Evolutionary conservation across 2,113 vertebrate species (phyloP).

Genomic region (Anhinga anhinga): DNA sequence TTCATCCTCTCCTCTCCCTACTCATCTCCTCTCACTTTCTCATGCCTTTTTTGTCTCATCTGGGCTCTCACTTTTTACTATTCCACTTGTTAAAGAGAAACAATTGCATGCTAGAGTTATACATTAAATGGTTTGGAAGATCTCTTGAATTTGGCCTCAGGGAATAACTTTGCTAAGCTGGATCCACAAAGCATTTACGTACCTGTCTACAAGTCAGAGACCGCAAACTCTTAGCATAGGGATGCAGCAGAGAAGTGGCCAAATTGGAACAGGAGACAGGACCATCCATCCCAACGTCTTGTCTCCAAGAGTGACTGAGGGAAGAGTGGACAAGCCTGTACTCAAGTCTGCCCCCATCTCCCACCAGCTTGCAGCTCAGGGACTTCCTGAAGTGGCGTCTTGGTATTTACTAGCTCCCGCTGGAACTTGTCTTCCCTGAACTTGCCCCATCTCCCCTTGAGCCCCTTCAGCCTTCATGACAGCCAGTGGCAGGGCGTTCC

Average conservation of each 20-base stretch:
- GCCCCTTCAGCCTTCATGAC: not conserved
- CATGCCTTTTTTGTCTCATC: not conserved
- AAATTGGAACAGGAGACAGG: not conserved
- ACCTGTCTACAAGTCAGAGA: not conserved
- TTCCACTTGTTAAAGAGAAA: not conserved
- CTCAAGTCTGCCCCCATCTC: not conserved
- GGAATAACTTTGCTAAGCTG: not conserved
- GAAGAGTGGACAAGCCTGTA: not conserved
- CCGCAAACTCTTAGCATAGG: not conserved
- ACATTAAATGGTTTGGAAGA: not conserved
- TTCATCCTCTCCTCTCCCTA: not conserved
- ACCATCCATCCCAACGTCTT: not conserved
- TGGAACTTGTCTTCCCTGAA: not conserved
- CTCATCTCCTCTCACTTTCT: not conserved
- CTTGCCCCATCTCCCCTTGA: not conserved
- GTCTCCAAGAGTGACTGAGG: not conserved
- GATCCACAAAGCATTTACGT: not conserved
- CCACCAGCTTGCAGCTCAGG: not conserved
- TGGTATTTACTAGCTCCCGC: not conserved
- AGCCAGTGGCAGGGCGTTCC: accelerated
- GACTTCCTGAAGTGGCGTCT: not conserved
- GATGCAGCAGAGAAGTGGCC: not conserved
- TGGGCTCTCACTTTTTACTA: not conserved
- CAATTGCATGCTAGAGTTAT: not conserved
- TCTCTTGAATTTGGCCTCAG: not conserved